Base-by-base conservation (phyloP, 2,888 invertebrate species). In the Spisula solida region DNA sequence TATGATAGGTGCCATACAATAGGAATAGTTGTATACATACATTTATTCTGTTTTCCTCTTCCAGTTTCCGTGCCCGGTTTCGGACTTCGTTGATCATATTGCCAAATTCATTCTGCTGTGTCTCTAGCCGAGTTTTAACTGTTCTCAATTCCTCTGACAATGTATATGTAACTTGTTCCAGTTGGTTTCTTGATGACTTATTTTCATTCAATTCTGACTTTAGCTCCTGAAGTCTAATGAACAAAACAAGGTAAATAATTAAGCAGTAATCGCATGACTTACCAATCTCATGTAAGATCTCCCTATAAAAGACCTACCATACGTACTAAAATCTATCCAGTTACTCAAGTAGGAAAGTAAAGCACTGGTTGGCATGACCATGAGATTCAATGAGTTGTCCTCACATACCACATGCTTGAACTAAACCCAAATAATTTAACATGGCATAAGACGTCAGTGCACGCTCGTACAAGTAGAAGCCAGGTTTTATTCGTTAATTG, bases 41-140 rank as follows among this genome's bases (percentile, higher is more conserved):
- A 85, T 95, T 95, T 48, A 94, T 87, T 88, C 95, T 93, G 81
- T 95, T 96, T 86, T 96, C 96, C 47, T 96, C 96, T 90, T 96
- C 96, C 41, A 96, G 92, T 87, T 95, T 94, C 34, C 95, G 93
- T 14, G 95, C 94, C 80, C 94, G 94, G 87, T 94, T 93, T 82
- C 94, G 95, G 56, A 96, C 93, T 55, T 96, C 96, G n/a, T 91
- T 91, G 20, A 95, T 88, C 41, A 95, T 93, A 25, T 94, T 89
- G 34, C 91, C 90, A 31, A 96, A 93, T 83, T 96, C 96, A 12
- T 93, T 87, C 14, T 93, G 91, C 89, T 96, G 96, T 6, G 93
- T 90, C 12, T 96, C 96, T 20, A 96, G 88, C 85, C 94, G 95
- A 87, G 91, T 92, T 89, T 95, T 95, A 51, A 96, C 79, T 29